phyloP scores from a whole-genome alignment of 35 echinoderm and acorn worm genomes.

The Anneissia japonica region DNA sequence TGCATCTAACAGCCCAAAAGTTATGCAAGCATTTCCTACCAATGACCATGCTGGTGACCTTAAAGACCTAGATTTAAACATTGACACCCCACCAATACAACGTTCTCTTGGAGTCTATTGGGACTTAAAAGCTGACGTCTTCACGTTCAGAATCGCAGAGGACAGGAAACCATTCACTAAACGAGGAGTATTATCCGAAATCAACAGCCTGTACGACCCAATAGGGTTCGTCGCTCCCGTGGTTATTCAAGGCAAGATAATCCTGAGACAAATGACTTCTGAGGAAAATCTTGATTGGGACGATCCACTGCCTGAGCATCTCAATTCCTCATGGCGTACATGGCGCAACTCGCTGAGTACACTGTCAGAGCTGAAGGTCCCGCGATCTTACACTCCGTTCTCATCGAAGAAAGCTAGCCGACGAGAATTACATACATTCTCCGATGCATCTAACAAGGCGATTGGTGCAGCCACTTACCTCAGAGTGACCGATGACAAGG shows the following conservation, averaged over 20 bases:
- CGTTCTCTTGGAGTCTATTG: background rate
- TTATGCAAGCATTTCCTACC: background rate
- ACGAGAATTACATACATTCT: background rate
- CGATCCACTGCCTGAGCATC: background rate
- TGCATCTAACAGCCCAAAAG: constrained; percentile 2
- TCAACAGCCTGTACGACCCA: background rate
- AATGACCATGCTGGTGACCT: background rate
- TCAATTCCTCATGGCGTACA: background rate
- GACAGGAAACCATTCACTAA: background rate
- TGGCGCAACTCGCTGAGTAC: background rate
- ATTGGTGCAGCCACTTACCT: constrained; percentile 7
- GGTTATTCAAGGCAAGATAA: background rate
- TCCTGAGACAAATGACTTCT: background rate
- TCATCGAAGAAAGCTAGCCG: no score
- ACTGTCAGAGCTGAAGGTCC: background rate
- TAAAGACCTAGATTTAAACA: background rate
- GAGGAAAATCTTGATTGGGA: background rate
- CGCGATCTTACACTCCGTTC: background rate
- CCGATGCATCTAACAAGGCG: background rate
- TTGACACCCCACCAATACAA: background rate
- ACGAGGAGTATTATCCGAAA: constrained; percentile 5
- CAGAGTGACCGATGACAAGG: background rate
- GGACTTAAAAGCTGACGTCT: background rate
- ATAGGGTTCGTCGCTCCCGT: background rate
- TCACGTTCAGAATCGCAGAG: background rate